Percentiles rank a stretch among this genome's conserved stretches.
These are phyloP conservation scores for Alca torda DNA, from an alignment of 2,797 vertebrate species.

Conservation along the genomic window DNA sequence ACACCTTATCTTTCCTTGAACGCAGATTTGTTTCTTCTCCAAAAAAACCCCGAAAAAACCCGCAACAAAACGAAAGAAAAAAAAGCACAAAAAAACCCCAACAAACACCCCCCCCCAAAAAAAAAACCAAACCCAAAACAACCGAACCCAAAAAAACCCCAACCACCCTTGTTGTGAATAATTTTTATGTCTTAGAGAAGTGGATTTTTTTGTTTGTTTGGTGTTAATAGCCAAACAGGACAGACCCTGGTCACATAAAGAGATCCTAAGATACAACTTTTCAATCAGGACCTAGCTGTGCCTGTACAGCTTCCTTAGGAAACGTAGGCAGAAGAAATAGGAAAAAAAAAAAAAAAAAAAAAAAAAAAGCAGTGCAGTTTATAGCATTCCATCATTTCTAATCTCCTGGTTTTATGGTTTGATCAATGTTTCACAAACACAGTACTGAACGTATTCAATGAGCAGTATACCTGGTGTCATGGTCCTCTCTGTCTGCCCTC, in stretches of 20 bases:
- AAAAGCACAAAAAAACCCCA: not conserved
- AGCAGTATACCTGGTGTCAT: not conserved
- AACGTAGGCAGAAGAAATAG: not conserved
- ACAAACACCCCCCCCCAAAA: not conserved
- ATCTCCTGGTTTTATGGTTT: not conserved
- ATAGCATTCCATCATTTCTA: not conserved
- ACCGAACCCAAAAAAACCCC: rapidly evolving
- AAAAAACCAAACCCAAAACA: not conserved
- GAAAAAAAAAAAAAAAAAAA: not conserved
- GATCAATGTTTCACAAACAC: not conserved
- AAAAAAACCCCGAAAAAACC: not conserved
- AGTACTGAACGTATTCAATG: not conserved
- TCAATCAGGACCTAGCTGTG: not conserved
- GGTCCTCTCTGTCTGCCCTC: not conserved
- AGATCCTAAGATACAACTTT: not conserved
- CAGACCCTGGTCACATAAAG: not conserved
- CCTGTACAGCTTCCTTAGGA: not conserved
- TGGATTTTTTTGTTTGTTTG: not conserved
- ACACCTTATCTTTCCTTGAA: not conserved
- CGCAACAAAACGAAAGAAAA: not conserved
- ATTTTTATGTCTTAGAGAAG: not conserved
- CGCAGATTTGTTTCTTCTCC: not conserved
- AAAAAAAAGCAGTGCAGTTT: not conserved
- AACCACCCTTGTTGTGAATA: not conserved
- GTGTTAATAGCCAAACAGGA: not conserved